Evolutionary conservation across 2,888 invertebrate species (phyloP), one percentile per base, ranked within the genome.

Genomic region (Adelphocoris suturalis): DNA sequence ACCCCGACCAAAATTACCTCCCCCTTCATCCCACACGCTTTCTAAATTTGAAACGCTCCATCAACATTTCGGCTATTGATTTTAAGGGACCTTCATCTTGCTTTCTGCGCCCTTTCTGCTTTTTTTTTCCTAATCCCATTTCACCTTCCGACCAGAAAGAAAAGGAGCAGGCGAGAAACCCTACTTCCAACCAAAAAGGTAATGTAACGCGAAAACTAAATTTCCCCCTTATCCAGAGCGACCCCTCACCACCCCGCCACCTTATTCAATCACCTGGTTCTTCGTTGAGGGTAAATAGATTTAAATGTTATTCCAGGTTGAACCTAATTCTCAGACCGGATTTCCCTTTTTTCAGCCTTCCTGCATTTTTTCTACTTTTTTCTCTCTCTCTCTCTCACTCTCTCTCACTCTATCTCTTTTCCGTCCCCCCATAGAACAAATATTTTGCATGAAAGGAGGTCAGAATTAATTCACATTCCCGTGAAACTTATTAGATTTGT

Each of bases 191-290:
- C 78, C 78, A 47, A 78, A 82, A 52, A 82, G 82, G 82, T 82
- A 82, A 86, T 86, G 61, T 86, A 86, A 86, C 86, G 12, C 28
- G 86, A 86, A 86, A 86, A 86, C 86, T 75, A 48, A 86, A 75
- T 86, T 86, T 75, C 68, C 68, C 68, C 57, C 37, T 4, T 7
- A 2, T 2, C 37, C 37, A 37, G 37, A 37, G 3, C 37, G 37
- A 37, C 37, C 37, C 37, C n/a, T n/a, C 9, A 7, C 68, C 68
- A 23, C 23, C 19, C 19, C 23, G 23, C 23, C 68, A 9, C 68
- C 68, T 75, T 47, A 47, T 86, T 75, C 47, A 86, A 68, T 68
- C 61, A 61, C 57, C 75, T 13, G 16, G 37, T 14, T 75, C 47
- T 75, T 75, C 75, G 86, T 46, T 28, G 16, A 16, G 86, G 68